Evolutionary conservation across 2,888 invertebrate genomes (phyloP), one percentile per base, ranked within the genome.

Genomic region (Acrobasis repandana): DNA sequence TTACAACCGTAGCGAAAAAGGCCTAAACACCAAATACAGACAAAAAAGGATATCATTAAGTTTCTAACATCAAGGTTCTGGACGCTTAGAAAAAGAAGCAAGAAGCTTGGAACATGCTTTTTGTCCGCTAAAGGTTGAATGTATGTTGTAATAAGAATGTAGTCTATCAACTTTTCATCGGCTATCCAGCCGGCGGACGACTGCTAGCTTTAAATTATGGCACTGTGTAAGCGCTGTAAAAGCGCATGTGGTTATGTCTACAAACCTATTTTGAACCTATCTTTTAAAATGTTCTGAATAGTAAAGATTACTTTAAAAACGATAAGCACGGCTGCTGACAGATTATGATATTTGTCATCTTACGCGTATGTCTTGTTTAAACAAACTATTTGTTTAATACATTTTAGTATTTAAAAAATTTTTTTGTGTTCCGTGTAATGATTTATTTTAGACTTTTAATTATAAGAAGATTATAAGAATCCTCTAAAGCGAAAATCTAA

Each of bases 101-200:
- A 33, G 34, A 15, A 57, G 20, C 16, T 28, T 16, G 16, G 14
- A 33, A 15, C 43, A 38, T 43, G 50, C 38, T 43, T 59, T 51
- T 43, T 38, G 43, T 51, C 51, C 28, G 11, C 38, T 38, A 46
- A 52, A 50, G 56, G 43, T 63, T 49, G 47, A 58, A 20, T 51
- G 56, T 48, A 56, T 61, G 61, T 60, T 51, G 65, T 58, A 61
- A 63, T 50, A 65, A 61, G 67, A 67, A 67, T 67, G 67, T 61
- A 59, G 65, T 64, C 61, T 50, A 63, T 63, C 64, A 62, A 65
- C 62, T 64, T 61, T 63, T 61, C 57, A 59, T 51, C 56, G 56
- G 47, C 48, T 33, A 58, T 46, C 56, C 54, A 52, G 47, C 57
- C 60, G 58, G 47, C 57, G 58, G 58, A 49, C 58, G 61, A 63